Percentiles rank a stretch among this genome's conserved stretches.
Conservation (phyloP, 2,113 vertebrate genomes). For the Eulemur rufifrons region DNA sequence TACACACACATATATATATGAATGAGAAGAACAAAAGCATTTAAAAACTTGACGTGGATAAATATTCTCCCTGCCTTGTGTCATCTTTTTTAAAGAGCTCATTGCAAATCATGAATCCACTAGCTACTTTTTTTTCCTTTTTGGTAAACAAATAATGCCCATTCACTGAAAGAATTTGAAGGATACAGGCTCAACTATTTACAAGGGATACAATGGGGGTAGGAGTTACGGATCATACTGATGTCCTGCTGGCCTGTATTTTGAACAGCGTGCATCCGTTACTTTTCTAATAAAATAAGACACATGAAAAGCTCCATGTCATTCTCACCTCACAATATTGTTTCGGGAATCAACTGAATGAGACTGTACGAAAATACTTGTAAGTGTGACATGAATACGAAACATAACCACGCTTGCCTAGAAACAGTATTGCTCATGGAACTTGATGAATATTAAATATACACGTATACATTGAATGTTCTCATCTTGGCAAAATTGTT, state of each 20-base stretch:
- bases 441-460: not conserved
- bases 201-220: not conserved
- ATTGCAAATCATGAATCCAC: not conserved
- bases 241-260: not conserved
- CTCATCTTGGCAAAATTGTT: not conserved
- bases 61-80: not conserved
- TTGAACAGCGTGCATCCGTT: fast-evolving
- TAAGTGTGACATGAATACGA: fast-evolving
- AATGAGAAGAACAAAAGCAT: not conserved
- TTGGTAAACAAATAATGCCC: not conserved
- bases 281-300: not conserved
- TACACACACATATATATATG: too few relatives aligned
- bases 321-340: not conserved
- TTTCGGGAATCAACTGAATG: not conserved
- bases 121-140: not conserved
- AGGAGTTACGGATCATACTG: fast-evolving
- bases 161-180: not conserved
- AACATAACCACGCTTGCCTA: not conserved
- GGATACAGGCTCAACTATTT: not conserved
- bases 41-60: not conserved
- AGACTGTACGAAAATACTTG: not conserved
- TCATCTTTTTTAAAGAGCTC: not conserved
- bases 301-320: fast-evolving
- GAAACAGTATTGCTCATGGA: not conserved
- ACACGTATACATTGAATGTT: too few relatives aligned